These are phyloP conservation scores for Saccopteryx leptura DNA, from an alignment of 2,113 vertebrate species.

Conservation along the genomic window DNA sequence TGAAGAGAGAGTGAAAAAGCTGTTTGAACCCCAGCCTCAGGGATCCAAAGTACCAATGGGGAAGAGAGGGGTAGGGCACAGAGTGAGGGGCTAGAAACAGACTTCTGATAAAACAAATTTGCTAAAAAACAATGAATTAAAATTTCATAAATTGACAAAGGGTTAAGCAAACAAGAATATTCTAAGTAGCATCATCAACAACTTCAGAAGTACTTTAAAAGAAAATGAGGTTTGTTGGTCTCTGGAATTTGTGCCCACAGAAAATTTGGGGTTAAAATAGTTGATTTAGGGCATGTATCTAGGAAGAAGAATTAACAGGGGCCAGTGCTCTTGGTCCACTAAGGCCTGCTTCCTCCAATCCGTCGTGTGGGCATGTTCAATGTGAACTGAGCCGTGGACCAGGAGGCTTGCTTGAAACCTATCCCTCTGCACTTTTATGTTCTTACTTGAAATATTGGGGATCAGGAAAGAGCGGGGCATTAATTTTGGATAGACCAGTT, in stretches of 20 bases:
- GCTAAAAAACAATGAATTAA: neutral
- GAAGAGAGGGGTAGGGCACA: neutral
- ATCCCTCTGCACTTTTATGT: neutral
- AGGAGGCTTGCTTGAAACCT: neutral
- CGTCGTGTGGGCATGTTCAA: neutral
- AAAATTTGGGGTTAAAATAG: conserved; percentile 4
- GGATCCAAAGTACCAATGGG: neutral
- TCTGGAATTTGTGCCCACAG: neutral
- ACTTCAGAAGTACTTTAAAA: conserved; percentile 2
- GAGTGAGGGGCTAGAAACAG: neutral
- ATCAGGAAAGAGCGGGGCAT: neutral
- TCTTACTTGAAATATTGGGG: neutral
- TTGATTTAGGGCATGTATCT: neutral
- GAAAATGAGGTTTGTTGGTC: neutral
- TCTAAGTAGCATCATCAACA: neutral
- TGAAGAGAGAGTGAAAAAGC: neutral
- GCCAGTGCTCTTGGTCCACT: neutral
- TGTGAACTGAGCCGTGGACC: neutral
- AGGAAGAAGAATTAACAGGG: conserved; percentile 1
- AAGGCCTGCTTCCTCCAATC: neutral
- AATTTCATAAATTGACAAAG: conserved; percentile 28
- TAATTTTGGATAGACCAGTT: neutral
- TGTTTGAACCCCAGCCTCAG: neutral
- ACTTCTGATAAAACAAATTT: neutral
- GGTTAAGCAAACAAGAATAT: neutral